phyloP scores from a whole-genome alignment of 2,888 invertebrate species.

The Macropis europaea region DNA sequence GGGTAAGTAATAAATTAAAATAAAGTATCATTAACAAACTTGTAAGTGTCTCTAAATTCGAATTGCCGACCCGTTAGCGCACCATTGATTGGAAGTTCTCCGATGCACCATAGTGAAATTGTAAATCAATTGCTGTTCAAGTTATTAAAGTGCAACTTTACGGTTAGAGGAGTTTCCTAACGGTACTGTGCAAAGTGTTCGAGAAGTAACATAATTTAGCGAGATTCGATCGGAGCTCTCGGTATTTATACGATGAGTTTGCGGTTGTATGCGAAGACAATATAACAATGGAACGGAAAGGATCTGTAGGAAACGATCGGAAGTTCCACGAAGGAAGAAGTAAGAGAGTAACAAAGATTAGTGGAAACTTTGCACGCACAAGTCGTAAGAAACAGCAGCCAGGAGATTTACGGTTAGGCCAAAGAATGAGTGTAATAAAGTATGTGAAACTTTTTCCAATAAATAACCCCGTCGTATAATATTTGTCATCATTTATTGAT shows the following conservation, averaged over 20 bases:
- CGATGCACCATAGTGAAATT: too few relatives aligned
- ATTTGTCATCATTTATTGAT: too few relatives aligned
- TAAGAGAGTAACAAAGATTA: constrained; percentile 12
- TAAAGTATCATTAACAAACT: too few relatives aligned
- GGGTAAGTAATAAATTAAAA: too few relatives aligned
- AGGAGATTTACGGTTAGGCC: not conserved
- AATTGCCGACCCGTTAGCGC: too few relatives aligned
- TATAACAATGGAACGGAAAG: not conserved
- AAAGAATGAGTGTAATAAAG: not conserved
- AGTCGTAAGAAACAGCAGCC: not conserved
- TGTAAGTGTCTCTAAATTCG: too few relatives aligned
- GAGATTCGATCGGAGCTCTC: not conserved
- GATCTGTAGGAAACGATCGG: not conserved
- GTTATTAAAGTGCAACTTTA: too few relatives aligned
- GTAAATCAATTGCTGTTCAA: too few relatives aligned
- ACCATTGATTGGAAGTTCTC: too few relatives aligned
- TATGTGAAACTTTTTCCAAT: too few relatives aligned
- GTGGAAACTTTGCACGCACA: constrained; percentile 12
- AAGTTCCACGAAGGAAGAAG: constrained; percentile 1
- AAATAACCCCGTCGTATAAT: too few relatives aligned
- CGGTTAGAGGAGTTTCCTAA: too few relatives aligned
- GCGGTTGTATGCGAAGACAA: not conserved
- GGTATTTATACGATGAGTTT: not conserved
- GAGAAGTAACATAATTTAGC: not conserved
- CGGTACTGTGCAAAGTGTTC: not conserved